Evolutionary conservation across 2,797 vertebrate species (phyloP), one percentile per base, ranked within the genome.

Genomic region (Pteropus rufus): DNA sequence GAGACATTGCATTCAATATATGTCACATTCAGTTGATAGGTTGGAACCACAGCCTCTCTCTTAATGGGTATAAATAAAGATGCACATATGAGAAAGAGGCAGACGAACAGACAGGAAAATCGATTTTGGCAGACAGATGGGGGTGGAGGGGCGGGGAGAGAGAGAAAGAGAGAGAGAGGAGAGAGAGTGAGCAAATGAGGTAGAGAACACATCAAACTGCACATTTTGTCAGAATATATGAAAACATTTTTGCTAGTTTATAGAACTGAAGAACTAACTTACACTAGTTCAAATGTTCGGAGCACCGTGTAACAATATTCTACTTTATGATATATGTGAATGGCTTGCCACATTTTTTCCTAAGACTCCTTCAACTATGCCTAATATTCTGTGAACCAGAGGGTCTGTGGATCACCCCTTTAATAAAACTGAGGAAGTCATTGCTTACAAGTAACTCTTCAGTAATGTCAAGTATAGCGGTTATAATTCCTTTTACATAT

Each of bases 401-500:
- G 11, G 2, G 4, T 49, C 21, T 65, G 11, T 36, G 44, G 41
- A 46, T 62, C 52, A 26, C 29, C 49, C 41, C 36, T 82, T 77
- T 86, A 79, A 79, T 52, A 67, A 81, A 91, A 81, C 60, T 39
- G 65, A 31, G 69, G 70, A 65, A 80, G 70, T 65, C 7, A 0
- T 34, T 44, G 7, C 69, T 93, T 39, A 72, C 77, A 70, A 60
- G 81, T 81, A 60, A 64, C 26, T 69, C n/a, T 36, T 54, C 72
- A 44, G 16, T 69, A 54, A 92, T 69, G 56, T 72, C 80, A 84
- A 85, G 54, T 23, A 29, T 39, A 67, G 6, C 52, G 58, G 81
- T 93, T 84, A 18, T 67, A 34, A 84, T 81, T 58, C 64, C 60
- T 90, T 92, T 52, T 70, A n/a, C 41, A 11, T 41, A 14, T 73